phyloP scores from a whole-genome alignment of 2,888 invertebrate species.

The Tridacna gigas region DNA sequence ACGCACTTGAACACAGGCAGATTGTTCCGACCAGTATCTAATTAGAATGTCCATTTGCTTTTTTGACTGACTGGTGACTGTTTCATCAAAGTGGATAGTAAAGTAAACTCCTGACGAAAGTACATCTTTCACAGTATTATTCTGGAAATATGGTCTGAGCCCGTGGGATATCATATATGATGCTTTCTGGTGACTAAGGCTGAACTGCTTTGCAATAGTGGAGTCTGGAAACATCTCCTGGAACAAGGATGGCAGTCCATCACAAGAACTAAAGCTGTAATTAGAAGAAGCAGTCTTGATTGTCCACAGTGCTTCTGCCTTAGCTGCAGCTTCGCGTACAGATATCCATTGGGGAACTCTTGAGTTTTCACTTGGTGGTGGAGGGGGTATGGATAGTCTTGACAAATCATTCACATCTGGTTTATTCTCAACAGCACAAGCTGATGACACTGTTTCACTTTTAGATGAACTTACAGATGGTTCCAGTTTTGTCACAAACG shows the following conservation, averaged over 20 bases:
- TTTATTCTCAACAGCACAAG: neutral
- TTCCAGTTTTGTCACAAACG: conserved; percentile 3
- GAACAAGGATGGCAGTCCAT: conserved; percentile 13
- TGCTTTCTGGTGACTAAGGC: conserved; percentile 26
- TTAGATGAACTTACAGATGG: conserved; percentile 5
- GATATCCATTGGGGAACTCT: conserved; percentile 10
- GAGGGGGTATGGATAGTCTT: conserved; percentile 8
- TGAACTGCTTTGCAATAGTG: conserved; percentile 27
- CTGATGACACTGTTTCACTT: conserved; percentile 5
- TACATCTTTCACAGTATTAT: conserved; percentile 19
- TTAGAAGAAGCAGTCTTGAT: conserved; percentile 12
- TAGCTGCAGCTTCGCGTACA: conserved; percentile 8
- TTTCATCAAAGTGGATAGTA: conserved; percentile 29
- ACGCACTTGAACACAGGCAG: neutral
- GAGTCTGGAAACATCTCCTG: conserved; percentile 19
- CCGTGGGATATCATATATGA: conserved; percentile 23
- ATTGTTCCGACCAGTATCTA: conserved; percentile 15
- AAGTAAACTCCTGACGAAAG: conserved; percentile 22
- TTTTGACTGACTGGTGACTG: conserved; percentile 22
- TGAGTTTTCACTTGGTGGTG: conserved; percentile 15
- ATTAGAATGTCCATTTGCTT: conserved; percentile 28
- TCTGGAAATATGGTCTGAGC: conserved; percentile 17
- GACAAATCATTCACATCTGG: conserved; percentile 10
- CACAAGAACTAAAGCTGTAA: conserved; percentile 23
- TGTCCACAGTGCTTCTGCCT: conserved; percentile 30